Conservation (phyloP, 2,113 vertebrate species). For the Aythya baeri region DNA sequence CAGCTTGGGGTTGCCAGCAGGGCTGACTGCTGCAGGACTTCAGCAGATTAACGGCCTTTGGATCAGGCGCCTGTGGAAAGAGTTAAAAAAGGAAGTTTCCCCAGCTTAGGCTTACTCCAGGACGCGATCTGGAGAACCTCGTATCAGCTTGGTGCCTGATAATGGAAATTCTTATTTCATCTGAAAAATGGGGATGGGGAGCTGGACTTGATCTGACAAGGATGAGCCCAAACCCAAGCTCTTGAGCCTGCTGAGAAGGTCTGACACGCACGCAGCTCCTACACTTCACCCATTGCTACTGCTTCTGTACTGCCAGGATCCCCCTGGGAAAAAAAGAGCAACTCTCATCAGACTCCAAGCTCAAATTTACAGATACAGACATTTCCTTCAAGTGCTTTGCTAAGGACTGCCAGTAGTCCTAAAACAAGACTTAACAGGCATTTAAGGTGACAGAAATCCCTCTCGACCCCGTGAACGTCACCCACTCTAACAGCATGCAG, state of each 20-base stretch:
- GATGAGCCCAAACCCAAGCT: neutral
- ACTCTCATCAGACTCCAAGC: neutral
- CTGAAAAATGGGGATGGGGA: neutral
- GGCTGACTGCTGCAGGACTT: neutral
- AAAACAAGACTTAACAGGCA: neutral
- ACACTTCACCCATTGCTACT: neutral
- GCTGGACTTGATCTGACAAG: slow-evolving; percentile 1
- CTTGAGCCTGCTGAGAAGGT: neutral
- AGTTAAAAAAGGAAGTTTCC: neutral
- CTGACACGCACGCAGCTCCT: neutral
- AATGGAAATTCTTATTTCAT: neutral
- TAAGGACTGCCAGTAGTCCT: neutral
- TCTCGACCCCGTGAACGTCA: neutral
- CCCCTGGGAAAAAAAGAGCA: neutral
- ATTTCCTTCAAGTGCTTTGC: neutral
- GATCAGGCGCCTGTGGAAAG: neutral
- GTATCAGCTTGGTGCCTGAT: neutral
- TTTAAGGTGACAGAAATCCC: neutral
- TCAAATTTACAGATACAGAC: neutral
- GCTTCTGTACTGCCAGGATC: neutral
- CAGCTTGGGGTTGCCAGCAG: neutral
- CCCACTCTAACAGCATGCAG: neutral
- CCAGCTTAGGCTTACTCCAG: neutral
- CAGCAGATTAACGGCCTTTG: neutral
- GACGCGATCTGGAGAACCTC: neutral